Evolutionary conservation across 2,888 invertebrate species (phyloP).

Genomic region (Euplagia quadripunctaria): DNA sequence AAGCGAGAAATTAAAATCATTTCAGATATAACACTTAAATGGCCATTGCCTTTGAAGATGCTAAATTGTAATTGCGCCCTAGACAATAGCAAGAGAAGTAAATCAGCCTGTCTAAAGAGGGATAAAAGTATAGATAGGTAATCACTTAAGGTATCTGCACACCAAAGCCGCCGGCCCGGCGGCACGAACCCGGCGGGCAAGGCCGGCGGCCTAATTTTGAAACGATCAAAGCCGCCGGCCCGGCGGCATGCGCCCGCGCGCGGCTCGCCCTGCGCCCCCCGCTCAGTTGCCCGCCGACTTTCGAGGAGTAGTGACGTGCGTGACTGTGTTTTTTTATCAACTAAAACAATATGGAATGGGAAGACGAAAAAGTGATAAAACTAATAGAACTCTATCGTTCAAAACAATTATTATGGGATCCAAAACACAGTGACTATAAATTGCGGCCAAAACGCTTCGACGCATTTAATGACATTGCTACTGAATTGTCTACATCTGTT

Average conservation of each 20-base stretch:
- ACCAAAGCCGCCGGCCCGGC: too few species aligned
- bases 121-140: too few species aligned
- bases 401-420: slow-evolving; percentile 32
- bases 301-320: slow-evolving; percentile 12
- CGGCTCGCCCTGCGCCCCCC: neutral
- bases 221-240: slow-evolving; percentile 8
- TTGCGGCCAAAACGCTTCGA: slow-evolving; percentile 26
- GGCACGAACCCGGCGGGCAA: slow-evolving; percentile 11
- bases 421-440: slow-evolving; percentile 31
- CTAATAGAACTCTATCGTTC: slow-evolving; percentile 25
- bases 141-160: too few species aligned
- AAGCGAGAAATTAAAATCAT: too few species aligned
- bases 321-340: slow-evolving; percentile 10
- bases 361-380: slow-evolving; percentile 6
- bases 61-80: too few species aligned
- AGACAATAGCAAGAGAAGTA: too few species aligned
- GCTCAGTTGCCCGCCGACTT: slow-evolving; percentile 7
- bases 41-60: too few species aligned
- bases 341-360: slow-evolving; percentile 24
- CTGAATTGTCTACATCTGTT: slow-evolving; percentile 24
- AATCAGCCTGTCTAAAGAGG: too few species aligned
- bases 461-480: slow-evolving; percentile 30
- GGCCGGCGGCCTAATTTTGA: neutral
- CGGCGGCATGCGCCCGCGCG: neutral
- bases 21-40: too few species aligned